A percentile compares a stretch with the other conserved stretches of the same genome.
These are phyloP conservation scores for Lottia scabra DNA, from an alignment of 2,888 invertebrate genomes.

Conservation along the genomic window DNA sequence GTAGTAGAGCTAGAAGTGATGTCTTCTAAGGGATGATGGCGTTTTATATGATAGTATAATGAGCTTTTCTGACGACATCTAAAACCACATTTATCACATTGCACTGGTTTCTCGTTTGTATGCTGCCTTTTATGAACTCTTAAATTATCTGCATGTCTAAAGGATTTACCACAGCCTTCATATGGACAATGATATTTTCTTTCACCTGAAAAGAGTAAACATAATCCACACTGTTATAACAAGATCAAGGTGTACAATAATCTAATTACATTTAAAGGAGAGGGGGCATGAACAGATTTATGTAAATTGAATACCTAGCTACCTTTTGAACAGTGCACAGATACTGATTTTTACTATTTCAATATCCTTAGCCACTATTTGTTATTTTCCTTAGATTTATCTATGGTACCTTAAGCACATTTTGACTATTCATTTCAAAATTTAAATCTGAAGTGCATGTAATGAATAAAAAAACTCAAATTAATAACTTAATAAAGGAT, in stretches of 20 bases:
- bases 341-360: no score
- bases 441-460: neutral
- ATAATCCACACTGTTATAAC: neutral
- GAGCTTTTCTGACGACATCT: constrained; percentile 66
- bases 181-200: constrained; percentile 62
- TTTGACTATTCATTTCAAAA: no score
- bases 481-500: neutral
- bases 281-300: no score
- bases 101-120: constrained; percentile 65
- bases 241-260: no score
- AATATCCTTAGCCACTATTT: no score
- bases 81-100: constrained; percentile 65
- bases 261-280: no score
- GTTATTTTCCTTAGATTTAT: no score
- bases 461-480: neutral
- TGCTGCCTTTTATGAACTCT: constrained; percentile 64
- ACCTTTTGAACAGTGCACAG: no score
- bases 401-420: no score
- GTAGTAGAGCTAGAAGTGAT: neutral
- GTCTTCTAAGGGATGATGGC: constrained; percentile 33
- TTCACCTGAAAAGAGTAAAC: constrained; percentile 55
- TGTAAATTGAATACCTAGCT: no score
- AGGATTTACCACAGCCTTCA: constrained; percentile 65
- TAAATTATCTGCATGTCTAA: constrained; percentile 64
- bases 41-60: constrained; percentile 61